These are phyloP conservation scores for Hemiscyllium ocellatum DNA, from an alignment of 2,113 vertebrate species.

Conservation along the genomic window DNA sequence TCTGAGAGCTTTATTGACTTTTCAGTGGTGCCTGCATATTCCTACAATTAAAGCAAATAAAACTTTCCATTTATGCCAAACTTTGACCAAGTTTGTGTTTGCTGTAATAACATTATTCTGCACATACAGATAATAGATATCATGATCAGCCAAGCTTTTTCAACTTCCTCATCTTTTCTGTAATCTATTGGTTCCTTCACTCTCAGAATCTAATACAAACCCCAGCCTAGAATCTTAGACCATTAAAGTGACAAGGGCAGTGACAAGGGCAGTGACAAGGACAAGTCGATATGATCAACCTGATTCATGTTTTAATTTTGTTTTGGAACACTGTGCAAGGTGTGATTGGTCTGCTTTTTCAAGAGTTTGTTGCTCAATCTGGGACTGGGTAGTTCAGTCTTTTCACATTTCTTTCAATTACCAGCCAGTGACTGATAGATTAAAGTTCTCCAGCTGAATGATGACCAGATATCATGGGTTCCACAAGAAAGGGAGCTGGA, in stretches of 20 bases:
- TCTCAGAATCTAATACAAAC: conserved; percentile 45
- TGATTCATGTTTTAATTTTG: conserved; percentile 66
- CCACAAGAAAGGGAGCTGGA: conserved; percentile 45
- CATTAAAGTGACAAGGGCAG: conserved; percentile 44
- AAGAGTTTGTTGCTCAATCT: not conserved
- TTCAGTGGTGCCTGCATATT: conserved; percentile 73
- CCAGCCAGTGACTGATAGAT: not conserved
- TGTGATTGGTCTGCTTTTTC: not conserved
- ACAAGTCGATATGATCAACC: conserved; percentile 56
- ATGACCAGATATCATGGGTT: conserved; percentile 44
- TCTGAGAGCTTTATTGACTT: conserved; percentile 95
- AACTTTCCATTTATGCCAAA: conserved; percentile 75
- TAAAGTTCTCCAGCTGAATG: conserved; percentile 43
- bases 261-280: conserved; percentile 44
- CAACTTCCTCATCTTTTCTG: conserved; percentile 47
- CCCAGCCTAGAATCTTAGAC: conserved; percentile 43
- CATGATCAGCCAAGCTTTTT: conserved; percentile 53
- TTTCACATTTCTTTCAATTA: not conserved
- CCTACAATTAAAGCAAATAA: conserved; percentile 83
- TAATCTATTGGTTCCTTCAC: conserved; percentile 43
- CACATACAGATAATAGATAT: conserved; percentile 66
- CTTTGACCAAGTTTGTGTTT: conserved; percentile 65
- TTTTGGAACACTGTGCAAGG: conserved; percentile 62
- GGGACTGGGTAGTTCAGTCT: not conserved
- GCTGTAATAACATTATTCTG: conserved; percentile 54